phyloP scores from a whole-genome alignment of 2,113 vertebrate species.

The Sceloporus tristichus region DNA sequence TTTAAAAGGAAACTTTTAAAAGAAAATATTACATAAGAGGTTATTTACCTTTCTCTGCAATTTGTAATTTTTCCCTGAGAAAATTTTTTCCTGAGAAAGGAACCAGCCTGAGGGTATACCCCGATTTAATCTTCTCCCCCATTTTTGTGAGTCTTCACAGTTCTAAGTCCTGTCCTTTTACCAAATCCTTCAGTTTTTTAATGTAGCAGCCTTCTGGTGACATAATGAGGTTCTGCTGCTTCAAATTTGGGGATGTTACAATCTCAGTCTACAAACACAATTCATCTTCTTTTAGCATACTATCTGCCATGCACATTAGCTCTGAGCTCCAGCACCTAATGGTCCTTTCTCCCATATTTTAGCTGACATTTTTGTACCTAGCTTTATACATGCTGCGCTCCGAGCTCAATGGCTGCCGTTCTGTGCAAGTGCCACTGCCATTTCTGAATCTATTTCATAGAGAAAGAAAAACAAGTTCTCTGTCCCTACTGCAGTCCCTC shows the following conservation, averaged over 20 bases:
- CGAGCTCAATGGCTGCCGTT: not conserved
- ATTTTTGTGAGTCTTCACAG: not conserved
- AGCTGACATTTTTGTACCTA: not conserved
- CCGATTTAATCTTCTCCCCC: not conserved
- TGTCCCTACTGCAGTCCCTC: not conserved
- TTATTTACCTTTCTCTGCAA: not conserved
- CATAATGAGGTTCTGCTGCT: no score
- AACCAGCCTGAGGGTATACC: not conserved
- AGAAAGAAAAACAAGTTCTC: not conserved
- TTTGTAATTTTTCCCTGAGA: not conserved
- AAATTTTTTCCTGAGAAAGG: no score
- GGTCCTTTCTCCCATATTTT: not conserved
- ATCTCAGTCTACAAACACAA: not conserved
- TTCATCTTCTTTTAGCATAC: not conserved
- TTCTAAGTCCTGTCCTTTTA: not conserved
- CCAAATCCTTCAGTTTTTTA: not conserved
- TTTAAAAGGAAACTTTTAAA: not conserved
- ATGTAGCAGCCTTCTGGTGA: not conserved
- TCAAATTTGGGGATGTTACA: no score
- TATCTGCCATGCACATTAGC: not conserved
- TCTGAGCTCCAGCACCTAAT: not conserved
- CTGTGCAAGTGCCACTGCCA: not conserved
- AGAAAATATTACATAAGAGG: not conserved
- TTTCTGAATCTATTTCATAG: not conserved
- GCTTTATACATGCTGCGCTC: not conserved